Evolutionary conservation across 2,797 vertebrate species (phyloP), one percentile per base, ranked within the genome.

Genomic region (Podarcis siculus): DNA sequence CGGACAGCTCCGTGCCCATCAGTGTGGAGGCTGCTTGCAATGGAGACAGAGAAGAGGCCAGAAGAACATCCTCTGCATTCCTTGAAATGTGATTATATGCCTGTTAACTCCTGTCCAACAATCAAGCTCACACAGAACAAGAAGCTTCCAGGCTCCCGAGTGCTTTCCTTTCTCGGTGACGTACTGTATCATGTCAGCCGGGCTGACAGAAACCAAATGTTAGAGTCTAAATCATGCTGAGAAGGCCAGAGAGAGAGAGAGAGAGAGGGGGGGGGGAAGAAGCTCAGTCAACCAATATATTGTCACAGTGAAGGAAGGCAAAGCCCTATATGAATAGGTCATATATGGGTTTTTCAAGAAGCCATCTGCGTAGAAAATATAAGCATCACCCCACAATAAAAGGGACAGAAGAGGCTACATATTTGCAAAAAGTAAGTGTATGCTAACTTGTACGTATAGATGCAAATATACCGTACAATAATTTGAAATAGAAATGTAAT

Each of bases 141-240:
- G 89, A 58, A 69, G 42, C 82, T 75, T 80, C 87, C 77, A 86
- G 32, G 69, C 80, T 79, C 87, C 49, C 80, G 69, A 69, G 61
- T 42, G 77, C 35, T 86, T 86, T 87, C 73, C 58, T 27, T 87
- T 85, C 77, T 69, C 39, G n/a, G 69, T 67, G 45, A 81, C 5
- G 7, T 66, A 73, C 71, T 91, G 79, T 23, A 49, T 75, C 76
- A 86, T 83, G 37, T 87, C 82, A 64, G 67, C 39, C 30, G 71
- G 42, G 35, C 66, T 79, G 79, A 69, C 85, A 89, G 80, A 91
- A 87, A 84, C 71, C 37, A 71, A 37, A 45, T 5, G 45, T 66
- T 45, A n/a, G 39, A 49, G 61, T 88, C 79, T 85, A 85, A 82
- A 87, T 75, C 67, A 55, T 35, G 30, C 79, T 49, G 86, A 86